These are phyloP conservation scores for Ploceus nigricollis DNA, from an alignment of 2,113 vertebrate genomes.

Conservation along the genomic window DNA sequence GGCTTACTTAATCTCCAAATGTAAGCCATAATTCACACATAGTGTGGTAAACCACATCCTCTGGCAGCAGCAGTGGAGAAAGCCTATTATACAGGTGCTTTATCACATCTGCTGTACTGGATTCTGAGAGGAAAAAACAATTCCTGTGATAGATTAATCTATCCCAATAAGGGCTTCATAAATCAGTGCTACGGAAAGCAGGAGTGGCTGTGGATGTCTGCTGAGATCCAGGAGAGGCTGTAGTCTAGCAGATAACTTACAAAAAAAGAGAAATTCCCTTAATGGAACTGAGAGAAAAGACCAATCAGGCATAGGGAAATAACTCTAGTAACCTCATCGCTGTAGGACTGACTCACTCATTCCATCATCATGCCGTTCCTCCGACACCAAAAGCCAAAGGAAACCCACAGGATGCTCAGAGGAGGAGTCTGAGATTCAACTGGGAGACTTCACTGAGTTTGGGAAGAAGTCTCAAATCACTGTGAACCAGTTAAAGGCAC, in stretches of 20 bases:
- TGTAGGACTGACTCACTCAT: neutral
- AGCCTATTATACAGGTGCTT: conserved; percentile 43
- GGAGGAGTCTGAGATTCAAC: neutral
- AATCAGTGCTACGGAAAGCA: conserved; percentile 20
- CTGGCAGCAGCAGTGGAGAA: neutral
- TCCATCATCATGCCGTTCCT: neutral
- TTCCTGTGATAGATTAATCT: conserved; percentile 49
- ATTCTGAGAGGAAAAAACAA: conserved; percentile 29
- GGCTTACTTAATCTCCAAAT: conserved; percentile 27
- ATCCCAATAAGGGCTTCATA: conserved; percentile 28
- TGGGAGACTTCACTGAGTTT: neutral
- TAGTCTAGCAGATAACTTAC: neutral
- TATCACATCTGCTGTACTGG: conserved; percentile 20
- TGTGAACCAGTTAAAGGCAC: neutral
- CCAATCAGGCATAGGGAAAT: neutral
- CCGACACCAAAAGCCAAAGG: neutral
- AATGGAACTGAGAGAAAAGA: neutral
- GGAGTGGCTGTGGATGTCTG: neutral
- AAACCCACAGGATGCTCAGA: neutral
- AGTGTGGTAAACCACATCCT: conserved; percentile 39
- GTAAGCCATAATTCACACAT: conserved; percentile 7
- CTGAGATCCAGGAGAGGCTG: neutral
- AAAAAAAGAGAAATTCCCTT: neutral
- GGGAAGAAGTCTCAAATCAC: neutral
- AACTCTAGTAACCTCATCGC: neutral